phyloP scores from a whole-genome alignment of 1,140 invertebrate species.

The Drosophila asahinai region DNA sequence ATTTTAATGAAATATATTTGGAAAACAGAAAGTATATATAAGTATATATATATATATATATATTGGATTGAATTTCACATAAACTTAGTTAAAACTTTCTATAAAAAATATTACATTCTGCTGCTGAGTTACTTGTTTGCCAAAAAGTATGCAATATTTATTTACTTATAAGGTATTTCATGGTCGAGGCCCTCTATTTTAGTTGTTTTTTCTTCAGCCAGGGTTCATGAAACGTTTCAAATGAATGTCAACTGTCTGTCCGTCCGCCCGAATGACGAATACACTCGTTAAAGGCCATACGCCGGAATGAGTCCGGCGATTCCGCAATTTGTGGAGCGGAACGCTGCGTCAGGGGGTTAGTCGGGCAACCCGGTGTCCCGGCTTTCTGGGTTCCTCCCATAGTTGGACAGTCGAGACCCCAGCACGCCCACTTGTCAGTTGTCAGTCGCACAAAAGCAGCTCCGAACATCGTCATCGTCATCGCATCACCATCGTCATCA shows the following conservation, averaged over 20 bases:
- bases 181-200: background rate
- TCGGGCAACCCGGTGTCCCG: slow-evolving; percentile 36
- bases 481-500: slow-evolving; percentile 14
- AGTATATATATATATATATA: too few species aligned
- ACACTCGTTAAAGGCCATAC: slow-evolving; percentile 81
- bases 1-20: too few species aligned
- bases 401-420: slow-evolving; percentile 41
- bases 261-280: slow-evolving; percentile 78
- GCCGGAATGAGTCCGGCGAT: slow-evolving; percentile 70
- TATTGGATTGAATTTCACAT: too few species aligned
- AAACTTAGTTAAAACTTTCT: background rate
- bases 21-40: too few species aligned
- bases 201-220: slow-evolving; percentile 7
- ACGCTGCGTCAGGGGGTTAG: slow-evolving; percentile 41
- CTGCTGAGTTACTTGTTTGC: too few species aligned
- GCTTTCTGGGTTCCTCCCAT: slow-evolving; percentile 26
- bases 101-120: background rate
- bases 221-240: slow-evolving; percentile 62
- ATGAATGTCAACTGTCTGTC: slow-evolving; percentile 75
- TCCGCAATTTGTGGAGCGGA: slow-evolving; percentile 67
- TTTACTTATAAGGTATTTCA: background rate
- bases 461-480: slow-evolving; percentile 34
- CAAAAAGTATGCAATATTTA: too few species aligned
- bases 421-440: slow-evolving; percentile 78
- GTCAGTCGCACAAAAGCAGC: slow-evolving; percentile 65